Percentiles rank a stretch among this genome's conserved stretches.
phyloP scores from a whole-genome alignment of 2,113 vertebrate genomes.

The Oreotrochilus melanogaster region DNA sequence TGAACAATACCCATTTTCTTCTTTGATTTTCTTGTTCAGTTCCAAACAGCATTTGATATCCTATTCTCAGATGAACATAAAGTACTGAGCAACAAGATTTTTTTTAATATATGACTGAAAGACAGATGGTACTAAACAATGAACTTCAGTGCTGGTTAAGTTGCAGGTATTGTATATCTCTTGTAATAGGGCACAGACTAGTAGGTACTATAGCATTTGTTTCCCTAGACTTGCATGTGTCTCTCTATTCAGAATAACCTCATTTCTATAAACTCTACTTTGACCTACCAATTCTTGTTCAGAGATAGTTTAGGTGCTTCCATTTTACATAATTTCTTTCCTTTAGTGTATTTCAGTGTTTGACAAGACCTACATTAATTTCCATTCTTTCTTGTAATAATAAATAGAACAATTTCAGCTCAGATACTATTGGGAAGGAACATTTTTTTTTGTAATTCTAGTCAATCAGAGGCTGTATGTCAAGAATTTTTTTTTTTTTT shows the following conservation, averaged over 20 bases:
- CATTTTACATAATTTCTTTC: background rate
- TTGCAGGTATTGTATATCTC: background rate
- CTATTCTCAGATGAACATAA: background rate
- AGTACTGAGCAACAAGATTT: background rate
- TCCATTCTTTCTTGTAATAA: background rate
- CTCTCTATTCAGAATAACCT: background rate
- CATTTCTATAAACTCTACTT: background rate
- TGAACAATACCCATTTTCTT: background rate
- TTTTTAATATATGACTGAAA: background rate
- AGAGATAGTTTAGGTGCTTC: background rate
- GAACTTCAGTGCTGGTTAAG: background rate
- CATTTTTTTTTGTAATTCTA: background rate
- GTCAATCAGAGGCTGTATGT: background rate
- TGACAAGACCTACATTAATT: background rate
- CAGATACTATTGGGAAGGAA: background rate
- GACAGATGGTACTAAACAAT: background rate
- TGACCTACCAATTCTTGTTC: background rate
- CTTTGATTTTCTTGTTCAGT: background rate
- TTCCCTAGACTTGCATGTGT: background rate
- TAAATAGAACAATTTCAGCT: background rate
- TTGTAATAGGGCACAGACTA: background rate
- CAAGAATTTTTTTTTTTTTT: no score
- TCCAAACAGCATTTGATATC: background rate
- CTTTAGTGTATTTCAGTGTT: background rate
- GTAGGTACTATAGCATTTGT: background rate